Evolutionary conservation across 1,140 invertebrate genomes (phyloP).

Genomic region (Zaprionus ornatus): DNA sequence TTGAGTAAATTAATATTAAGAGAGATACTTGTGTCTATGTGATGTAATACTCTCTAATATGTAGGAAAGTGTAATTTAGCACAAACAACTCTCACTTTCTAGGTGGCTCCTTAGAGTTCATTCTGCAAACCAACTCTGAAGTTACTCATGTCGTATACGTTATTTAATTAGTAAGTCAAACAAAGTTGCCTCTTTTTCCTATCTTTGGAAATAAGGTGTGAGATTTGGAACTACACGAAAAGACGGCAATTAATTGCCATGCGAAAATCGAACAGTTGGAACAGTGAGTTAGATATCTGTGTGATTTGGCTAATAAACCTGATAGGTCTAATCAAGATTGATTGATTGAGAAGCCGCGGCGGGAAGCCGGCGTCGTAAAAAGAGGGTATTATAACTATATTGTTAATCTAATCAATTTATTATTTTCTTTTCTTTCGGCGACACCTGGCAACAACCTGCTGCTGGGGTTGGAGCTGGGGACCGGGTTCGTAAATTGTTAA

Average conservation of each 20-base stretch:
- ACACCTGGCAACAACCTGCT: slow-evolving; percentile 30
- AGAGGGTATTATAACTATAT: slow-evolving; percentile 22
- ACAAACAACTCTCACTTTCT: no score
- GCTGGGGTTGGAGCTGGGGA: no score
- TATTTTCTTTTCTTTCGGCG: slow-evolving; percentile 2
- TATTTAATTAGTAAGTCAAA: no score
- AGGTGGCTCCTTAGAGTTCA: no score
- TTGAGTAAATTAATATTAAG: no score
- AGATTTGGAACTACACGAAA: slow-evolving; percentile 20
- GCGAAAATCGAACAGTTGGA: slow-evolving; percentile 4
- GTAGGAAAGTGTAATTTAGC: no score
- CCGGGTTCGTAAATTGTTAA: background rate
- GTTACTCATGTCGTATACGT: no score
- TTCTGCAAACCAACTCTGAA: no score
- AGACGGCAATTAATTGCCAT: slow-evolving; percentile 27
- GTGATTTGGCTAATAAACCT: slow-evolving; percentile 21
- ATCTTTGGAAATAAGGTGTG: slow-evolving; percentile 17
- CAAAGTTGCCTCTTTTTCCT: background rate
- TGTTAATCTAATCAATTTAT: slow-evolving; percentile 51
- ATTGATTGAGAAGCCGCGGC: slow-evolving; percentile 24
- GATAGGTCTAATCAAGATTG: slow-evolving; percentile 40
- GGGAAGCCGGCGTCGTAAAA: slow-evolving; percentile 21
- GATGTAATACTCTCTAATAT: no score
- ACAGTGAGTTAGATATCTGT: slow-evolving; percentile 1
- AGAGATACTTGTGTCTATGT: no score